Base-by-base conservation (phyloP, 2,113 vertebrate species). In the Burhinus bistriatus region DNA sequence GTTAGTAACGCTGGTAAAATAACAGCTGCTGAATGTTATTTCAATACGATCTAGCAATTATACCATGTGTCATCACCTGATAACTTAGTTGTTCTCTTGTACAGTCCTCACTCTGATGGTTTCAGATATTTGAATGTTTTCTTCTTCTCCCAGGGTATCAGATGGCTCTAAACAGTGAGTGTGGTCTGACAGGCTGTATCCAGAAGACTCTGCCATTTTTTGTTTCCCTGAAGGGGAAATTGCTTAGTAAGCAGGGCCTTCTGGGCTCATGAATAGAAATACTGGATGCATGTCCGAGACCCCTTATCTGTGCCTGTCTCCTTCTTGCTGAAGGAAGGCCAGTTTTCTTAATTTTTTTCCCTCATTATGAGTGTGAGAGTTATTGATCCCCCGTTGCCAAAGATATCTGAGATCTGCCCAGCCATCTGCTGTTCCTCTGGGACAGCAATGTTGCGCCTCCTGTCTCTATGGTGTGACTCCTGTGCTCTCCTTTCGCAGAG, bases 21-120 rank as follows among this genome's bases (percentile, higher is more conserved):
- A 73, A 70, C 72, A 93, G 61, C 81, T 90, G 75, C 61, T 90
- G 75, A 72, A 75, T 79, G 36, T 91, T 82, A 73, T 87, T 95
- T 94, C 79, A 61, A 45, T 89, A 45, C 2, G 2, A 87, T 61
- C 44, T 54, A 84, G 55, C 52, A 87, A 93, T 89, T 90, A 62
- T 6, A 84, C 87, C 64, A 78, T 1, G 17, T 91, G 73, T 77
- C 76, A 78, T 61, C 30, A 52, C n/a, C 36, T 83, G 34, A 57
- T 84, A 94, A 93, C 38, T 64, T 75, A 49, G 29, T 79, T 87
- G 51, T 76, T 89, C 68, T 85, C 20, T 87, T 66, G 52, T 64
- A 76, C 32, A 72, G 55, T 90, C 47, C 70, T 92, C 38, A 32
- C 16, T 92, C 32, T 51, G 82, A 66, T 59, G 55, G 42, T 64